phyloP scores from a whole-genome alignment of 2,113 vertebrate genomes.

The Alligator mississippiensis region DNA sequence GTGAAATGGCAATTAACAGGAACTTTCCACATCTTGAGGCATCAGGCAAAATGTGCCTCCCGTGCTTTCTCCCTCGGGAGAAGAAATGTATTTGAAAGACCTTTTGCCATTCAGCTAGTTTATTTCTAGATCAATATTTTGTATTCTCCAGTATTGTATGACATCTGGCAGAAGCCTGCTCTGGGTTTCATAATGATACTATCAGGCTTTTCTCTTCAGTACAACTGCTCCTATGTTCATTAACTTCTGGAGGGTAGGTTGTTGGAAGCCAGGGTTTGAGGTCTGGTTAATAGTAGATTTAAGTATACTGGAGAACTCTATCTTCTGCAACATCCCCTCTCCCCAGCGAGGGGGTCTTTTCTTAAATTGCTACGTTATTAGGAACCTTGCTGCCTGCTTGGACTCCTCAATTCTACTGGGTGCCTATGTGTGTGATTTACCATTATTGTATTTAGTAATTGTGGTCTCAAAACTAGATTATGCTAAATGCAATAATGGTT shows the following conservation, averaged over 20 bases:
- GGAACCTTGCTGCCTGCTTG: fast-evolving
- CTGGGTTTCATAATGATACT: background rate
- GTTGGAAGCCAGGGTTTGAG: background rate
- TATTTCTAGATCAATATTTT: background rate
- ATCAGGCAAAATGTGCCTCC: background rate
- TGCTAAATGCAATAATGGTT: background rate
- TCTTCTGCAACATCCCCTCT: background rate
- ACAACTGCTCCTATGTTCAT: background rate
- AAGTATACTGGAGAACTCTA: background rate
- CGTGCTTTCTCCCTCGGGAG: background rate
- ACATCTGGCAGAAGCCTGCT: background rate
- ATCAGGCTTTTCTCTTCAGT: background rate
- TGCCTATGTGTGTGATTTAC: background rate
- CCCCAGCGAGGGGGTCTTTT: background rate
- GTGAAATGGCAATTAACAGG: background rate
- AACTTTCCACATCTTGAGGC: background rate
- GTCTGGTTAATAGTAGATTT: background rate
- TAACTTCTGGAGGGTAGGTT: background rate
- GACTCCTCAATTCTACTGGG: slow-evolving; percentile 22
- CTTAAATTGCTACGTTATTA: background rate
- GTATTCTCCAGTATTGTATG: background rate
- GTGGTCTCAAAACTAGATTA: background rate
- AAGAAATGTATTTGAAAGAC: background rate
- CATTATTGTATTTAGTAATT: background rate
- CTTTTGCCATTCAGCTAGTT: background rate